Conservation (phyloP, 2,797 vertebrate genomes). For the Cyprinodon diabolis region DNA sequence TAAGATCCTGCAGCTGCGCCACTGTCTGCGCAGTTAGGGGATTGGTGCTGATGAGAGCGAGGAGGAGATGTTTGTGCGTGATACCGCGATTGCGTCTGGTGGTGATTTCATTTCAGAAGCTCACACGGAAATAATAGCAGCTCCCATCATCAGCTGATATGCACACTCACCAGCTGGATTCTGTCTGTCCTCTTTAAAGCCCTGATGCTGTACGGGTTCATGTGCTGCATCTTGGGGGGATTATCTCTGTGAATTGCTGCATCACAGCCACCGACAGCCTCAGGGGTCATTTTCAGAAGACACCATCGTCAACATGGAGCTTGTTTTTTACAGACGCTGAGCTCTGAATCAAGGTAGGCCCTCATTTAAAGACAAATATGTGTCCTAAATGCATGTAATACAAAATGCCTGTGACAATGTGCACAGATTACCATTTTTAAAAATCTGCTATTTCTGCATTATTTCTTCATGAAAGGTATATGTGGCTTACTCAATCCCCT, state of each 20-base stretch:
- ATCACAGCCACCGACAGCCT: conserved; percentile 24
- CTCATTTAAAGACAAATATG: background rate
- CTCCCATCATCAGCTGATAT: background rate
- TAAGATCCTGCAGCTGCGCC: conserved; percentile 36
- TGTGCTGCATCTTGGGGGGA: conserved; percentile 15
- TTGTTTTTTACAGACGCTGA: conserved; percentile 51
- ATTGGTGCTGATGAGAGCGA: conserved; percentile 82
- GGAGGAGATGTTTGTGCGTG: conserved; percentile 75
- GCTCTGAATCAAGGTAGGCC: conserved; percentile 49
- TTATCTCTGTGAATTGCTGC: conserved; percentile 24
- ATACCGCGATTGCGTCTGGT: conserved; percentile 82
- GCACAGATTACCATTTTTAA: background rate
- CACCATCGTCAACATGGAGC: conserved; percentile 49
- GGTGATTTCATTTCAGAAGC: conserved; percentile 80
- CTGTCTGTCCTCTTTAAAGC: background rate
- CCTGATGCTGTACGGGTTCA: background rate
- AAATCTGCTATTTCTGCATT: background rate
- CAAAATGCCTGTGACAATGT: conserved; percentile 8
- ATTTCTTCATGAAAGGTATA: background rate
- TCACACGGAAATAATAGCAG: conserved; percentile 31
- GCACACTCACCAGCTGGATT: background rate
- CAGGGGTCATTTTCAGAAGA: conserved; percentile 25
- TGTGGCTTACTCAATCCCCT: conserved; percentile 19
- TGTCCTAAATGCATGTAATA: background rate
- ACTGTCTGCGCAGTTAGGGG: conserved; percentile 76